Conservation (phyloP, 2,797 vertebrate genomes). For the Anniella stebbinsi region DNA sequence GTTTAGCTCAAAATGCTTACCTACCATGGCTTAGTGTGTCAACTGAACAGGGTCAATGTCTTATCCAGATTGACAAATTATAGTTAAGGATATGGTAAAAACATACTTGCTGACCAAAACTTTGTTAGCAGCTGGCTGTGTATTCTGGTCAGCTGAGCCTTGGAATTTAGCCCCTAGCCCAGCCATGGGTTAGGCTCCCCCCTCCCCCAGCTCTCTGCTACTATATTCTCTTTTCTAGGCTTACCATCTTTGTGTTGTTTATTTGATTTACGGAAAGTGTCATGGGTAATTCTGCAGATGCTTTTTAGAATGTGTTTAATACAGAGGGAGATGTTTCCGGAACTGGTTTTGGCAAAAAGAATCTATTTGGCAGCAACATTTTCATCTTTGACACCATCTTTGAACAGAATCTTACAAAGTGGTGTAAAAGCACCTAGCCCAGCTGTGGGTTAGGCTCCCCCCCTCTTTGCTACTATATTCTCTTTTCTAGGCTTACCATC, state of each 20-base stretch:
- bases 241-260: slow-evolving; percentile 39
- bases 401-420: neutral
- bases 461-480: slow-evolving; percentile 46
- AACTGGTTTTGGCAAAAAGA: slow-evolving; percentile 38
- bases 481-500: slow-evolving; percentile 27
- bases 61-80: neutral
- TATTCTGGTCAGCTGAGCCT: neutral
- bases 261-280: slow-evolving; percentile 43
- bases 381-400: neutral
- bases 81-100: neutral
- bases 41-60: neutral
- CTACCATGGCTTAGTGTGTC: too few relatives aligned
- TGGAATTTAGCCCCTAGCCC: neutral
- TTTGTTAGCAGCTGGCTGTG: neutral
- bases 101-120: neutral
- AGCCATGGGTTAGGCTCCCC: slow-evolving; percentile 24
- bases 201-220: slow-evolving; percentile 27
- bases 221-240: slow-evolving; percentile 45
- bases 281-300: neutral
- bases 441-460: slow-evolving; percentile 34
- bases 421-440: slow-evolving; percentile 26
- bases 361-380: neutral
- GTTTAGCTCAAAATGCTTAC: too few relatives aligned
- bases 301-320: slow-evolving; percentile 47
- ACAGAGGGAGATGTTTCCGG: slow-evolving; percentile 29